A percentile compares a stretch with the other conserved stretches of the same genome.
These are phyloP conservation scores for Furcula furcula DNA, from an alignment of 2,888 invertebrate species.

Conservation along the genomic window DNA sequence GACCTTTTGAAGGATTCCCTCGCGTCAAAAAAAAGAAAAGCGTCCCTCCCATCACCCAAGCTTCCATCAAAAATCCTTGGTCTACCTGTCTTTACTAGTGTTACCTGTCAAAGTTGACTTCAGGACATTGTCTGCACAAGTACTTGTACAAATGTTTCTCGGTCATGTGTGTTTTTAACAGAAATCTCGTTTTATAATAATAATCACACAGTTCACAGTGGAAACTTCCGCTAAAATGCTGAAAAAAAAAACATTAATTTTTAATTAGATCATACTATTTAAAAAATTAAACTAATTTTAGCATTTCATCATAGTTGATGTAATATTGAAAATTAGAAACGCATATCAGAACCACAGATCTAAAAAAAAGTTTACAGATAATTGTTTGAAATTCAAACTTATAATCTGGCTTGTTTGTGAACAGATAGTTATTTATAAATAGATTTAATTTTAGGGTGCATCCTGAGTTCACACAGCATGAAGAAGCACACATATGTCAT, in stretches of 20 bases:
- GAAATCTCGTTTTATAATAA: constrained; percentile 65
- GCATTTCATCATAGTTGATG: no score
- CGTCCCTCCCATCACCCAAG: no score
- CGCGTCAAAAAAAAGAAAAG: no score
- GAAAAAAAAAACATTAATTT: constrained; percentile 24
- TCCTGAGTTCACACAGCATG: no score
- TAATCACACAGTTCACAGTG: constrained; percentile 59
- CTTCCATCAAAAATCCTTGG: not conserved
- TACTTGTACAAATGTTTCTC: constrained; percentile 74
- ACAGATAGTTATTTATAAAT: no score
- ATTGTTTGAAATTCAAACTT: not conserved
- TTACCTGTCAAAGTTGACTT: constrained; percentile 69
- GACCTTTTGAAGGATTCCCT: no score
- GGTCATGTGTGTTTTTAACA: constrained; percentile 63
- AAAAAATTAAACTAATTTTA: not conserved
- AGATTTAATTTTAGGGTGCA: no score
- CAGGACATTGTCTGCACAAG: constrained; percentile 67
- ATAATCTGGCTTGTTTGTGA: not conserved
- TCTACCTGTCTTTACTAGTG: constrained; percentile 10
- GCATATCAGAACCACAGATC: no score
- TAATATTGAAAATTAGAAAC: not conserved
- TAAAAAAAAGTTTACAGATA: no score
- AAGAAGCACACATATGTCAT: no score
- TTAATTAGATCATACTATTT: not conserved
- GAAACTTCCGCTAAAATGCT: constrained; percentile 59